Evolutionary conservation across 2,888 invertebrate species (phyloP), one percentile per base, ranked within the genome.

Genomic region (Tenthredo notha): DNA sequence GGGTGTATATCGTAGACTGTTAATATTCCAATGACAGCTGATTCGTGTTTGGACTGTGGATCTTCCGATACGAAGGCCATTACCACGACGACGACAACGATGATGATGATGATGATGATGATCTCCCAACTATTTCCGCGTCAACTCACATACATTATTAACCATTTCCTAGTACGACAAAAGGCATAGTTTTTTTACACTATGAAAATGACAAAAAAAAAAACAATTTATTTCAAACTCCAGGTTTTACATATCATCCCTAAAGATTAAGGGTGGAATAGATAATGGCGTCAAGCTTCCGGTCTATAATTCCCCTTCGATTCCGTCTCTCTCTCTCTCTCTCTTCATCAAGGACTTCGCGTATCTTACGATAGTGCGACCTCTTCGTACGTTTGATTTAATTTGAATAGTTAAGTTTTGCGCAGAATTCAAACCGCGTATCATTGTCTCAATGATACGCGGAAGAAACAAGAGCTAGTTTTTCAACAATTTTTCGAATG

Each of bases 111-210:
- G 37, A 61, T 80, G 80, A 50, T 77, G 21, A 80, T 80, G 37
- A 61, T 80, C 87, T 85, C 85, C 85, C 86, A 86, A 87, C 90
- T 90, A 91, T 92, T 92, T 92, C 92, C 92, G 92, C 91, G 90
- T 92, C 90, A 88, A 88, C 86, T 88, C 87, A 90, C 89, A 92
- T 92, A 90, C 89, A 92, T 92, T 92, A 92, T 92, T 92, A 90
- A 91, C 90, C 88, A 92, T 92, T 92, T 91, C 91, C 91, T 91
- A 89, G 91, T 91, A 88, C 67, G 85, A 72, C 40, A 67, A 65
- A 29, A 61, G 47, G 21, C 75, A 47, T 70, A 78, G 82, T 29
- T 25, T 29, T 25, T 83, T 84, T 80, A 40, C 67, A 25, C 58
- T n/a, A 6, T 9, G 74, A 77, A 77, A 84, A 54, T 2, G 37